Evolutionary conservation across 1,140 invertebrate species (phyloP).

Genomic region (Drosophila burlai): DNA sequence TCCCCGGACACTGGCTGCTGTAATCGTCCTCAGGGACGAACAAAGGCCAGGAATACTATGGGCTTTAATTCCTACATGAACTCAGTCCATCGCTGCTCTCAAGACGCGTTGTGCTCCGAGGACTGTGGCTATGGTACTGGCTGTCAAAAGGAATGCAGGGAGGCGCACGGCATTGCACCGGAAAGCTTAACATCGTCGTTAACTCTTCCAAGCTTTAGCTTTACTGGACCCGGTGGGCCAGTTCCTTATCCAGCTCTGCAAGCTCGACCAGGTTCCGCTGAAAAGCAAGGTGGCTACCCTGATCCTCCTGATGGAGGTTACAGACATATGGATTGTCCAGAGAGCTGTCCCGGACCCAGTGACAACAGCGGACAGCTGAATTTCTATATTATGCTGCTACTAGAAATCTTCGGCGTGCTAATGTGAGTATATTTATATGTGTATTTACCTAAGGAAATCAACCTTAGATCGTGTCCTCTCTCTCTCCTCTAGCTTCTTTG

Average conservation of each 20-base stretch:
- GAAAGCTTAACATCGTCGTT: not conserved
- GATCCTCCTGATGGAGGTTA: not conserved
- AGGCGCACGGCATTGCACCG: not conserved
- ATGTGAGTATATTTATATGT: slow-evolving; percentile 44
- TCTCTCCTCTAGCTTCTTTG: slow-evolving; percentile 56
- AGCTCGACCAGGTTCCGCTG: not conserved
- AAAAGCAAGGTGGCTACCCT: not conserved
- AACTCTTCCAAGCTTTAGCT: not conserved
- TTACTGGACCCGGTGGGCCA: not conserved
- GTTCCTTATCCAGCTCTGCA: not conserved
- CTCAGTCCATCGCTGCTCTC: not conserved
- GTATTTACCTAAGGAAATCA: not conserved
- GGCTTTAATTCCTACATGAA: not conserved
- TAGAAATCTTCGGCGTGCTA: slow-evolving; percentile 60
- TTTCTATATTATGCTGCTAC: slow-evolving; percentile 43
- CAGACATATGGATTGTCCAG: not conserved
- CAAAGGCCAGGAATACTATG: not conserved
- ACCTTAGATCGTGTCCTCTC: not conserved
- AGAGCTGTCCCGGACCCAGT: not conserved
- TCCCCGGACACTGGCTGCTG: not conserved
- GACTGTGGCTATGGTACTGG: slow-evolving; percentile 40
- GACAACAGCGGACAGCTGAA: slow-evolving; percentile 42
- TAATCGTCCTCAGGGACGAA: not conserved
- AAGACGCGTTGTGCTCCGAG: slow-evolving; percentile 2
- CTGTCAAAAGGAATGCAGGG: slow-evolving; percentile 5